A percentile compares a stretch with the other conserved stretches of the same genome.
Conservation (phyloP, 2,797 vertebrate genomes). For the Eulemur coronatus region DNA sequence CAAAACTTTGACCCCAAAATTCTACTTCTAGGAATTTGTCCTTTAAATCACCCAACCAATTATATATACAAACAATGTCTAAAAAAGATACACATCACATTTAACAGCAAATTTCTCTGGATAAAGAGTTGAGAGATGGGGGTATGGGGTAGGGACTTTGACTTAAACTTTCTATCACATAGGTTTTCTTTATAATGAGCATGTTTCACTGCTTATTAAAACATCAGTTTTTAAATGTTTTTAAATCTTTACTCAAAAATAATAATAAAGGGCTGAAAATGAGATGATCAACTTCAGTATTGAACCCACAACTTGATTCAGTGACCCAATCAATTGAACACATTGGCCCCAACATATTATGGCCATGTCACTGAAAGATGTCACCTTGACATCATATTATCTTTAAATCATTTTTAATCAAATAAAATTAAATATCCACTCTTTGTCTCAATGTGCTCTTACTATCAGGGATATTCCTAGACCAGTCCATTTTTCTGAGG, state of each 20-base stretch:
- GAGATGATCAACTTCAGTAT: not conserved
- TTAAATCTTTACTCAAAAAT: not conserved
- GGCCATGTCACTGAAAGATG: not conserved
- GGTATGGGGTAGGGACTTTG: not conserved
- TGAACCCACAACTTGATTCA: not conserved
- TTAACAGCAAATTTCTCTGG: not conserved
- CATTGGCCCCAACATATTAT: not conserved
- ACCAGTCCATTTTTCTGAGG: not conserved
- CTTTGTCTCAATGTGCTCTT: not conserved
- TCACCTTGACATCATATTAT: not conserved
- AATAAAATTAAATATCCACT: constrained; percentile 21
- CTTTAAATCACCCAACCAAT: not conserved
- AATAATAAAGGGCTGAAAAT: constrained; percentile 32
- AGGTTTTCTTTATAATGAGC: not conserved
- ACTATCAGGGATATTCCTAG: constrained; percentile 4
- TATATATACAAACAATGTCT: not conserved
- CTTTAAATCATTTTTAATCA: constrained; percentile 22
- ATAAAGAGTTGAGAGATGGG: not conserved
- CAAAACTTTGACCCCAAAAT: not conserved
- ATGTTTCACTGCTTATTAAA: not conserved
- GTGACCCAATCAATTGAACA: not conserved
- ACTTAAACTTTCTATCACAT: constrained; percentile 12
- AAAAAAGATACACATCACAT: not conserved
- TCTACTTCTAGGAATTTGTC: not conserved
- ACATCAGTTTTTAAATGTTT: not conserved